Evolutionary conservation across 2,113 vertebrate species (phyloP).

Genomic region (Haplotaxodon microlepis): DNA sequence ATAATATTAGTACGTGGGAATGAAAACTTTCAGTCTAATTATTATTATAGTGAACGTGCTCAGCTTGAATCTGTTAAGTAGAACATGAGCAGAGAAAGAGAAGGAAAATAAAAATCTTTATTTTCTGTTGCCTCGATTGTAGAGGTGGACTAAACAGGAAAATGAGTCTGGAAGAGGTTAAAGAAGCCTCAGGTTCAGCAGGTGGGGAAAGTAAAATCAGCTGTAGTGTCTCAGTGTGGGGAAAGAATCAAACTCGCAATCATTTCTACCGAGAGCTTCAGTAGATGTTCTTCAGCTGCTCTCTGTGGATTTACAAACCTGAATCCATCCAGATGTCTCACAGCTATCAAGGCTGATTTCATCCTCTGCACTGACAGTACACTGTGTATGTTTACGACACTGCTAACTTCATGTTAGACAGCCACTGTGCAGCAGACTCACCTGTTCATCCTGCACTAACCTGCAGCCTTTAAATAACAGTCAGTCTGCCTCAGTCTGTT

Average conservation of each 20-base stretch:
- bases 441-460: not conserved
- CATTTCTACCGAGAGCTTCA: not conserved
- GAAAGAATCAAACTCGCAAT: not conserved
- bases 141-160: not conserved
- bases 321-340: not conserved
- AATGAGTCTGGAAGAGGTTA: not conserved
- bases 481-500: not conserved
- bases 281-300: not conserved
- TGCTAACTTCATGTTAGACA: not conserved
- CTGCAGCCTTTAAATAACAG: not conserved
- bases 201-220: not conserved
- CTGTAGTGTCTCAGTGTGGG: not conserved
- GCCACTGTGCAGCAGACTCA: not conserved
- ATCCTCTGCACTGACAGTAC: not conserved
- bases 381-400: not conserved
- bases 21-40: not conserved
- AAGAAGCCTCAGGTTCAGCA: not conserved
- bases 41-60: rapidly evolving
- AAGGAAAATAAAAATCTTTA: not conserved
- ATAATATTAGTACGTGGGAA: not conserved
- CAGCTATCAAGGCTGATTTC: not conserved
- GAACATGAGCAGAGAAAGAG: not conserved
- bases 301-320: not conserved
- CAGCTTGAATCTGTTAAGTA: not conserved
- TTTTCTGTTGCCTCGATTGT: not conserved